Percentiles rank a stretch among this genome's conserved stretches.
Evolutionary conservation across 2,888 invertebrate genomes (phyloP).

Genomic region (Ptychoptera contaminata): DNA sequence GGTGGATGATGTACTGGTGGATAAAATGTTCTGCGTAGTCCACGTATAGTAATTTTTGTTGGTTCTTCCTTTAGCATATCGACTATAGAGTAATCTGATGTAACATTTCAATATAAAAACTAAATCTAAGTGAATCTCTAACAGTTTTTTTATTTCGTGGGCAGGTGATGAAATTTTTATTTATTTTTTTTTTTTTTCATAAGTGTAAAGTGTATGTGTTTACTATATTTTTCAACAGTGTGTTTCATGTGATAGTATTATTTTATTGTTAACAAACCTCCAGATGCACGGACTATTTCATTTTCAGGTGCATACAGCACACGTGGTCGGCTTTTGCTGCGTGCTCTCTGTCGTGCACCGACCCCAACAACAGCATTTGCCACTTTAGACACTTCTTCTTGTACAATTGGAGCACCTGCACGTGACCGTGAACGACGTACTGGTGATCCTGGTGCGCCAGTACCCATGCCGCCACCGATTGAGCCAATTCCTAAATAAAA

Average conservation of each 20-base stretch:
- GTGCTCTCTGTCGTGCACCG: slow-evolving; percentile 46
- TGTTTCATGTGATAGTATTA: slow-evolving; percentile 1
- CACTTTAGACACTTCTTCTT: slow-evolving; percentile 26
- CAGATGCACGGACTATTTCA: slow-evolving; percentile 63
- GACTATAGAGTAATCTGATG: slow-evolving; percentile 62
- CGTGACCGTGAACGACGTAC: slow-evolving; percentile 49
- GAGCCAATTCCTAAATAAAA: slow-evolving; percentile 60
- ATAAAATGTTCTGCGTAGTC: slow-evolving; percentile 69
- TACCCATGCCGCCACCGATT: slow-evolving; percentile 24
- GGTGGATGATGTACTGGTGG: slow-evolving; percentile 75
- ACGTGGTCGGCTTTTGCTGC: slow-evolving; percentile 75
- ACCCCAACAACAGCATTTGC: slow-evolving; percentile 10
- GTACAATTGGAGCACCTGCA: slow-evolving; percentile 36
- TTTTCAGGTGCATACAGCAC: slow-evolving; percentile 70
- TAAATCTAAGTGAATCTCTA: slow-evolving; percentile 1
- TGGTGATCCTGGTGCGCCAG: slow-evolving; percentile 36
- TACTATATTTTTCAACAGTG: background rate
- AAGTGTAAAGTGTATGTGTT: background rate
- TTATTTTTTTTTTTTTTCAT: background rate
- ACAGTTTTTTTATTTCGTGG: background rate
- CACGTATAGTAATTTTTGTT: slow-evolving; percentile 66
- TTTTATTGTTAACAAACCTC: slow-evolving; percentile 25
- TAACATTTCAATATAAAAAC: slow-evolving; percentile 3
- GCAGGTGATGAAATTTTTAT: background rate
- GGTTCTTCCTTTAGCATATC: slow-evolving; percentile 79